phyloP scores from a whole-genome alignment of 2,797 vertebrate genomes.

The Lepus townsendii region DNA sequence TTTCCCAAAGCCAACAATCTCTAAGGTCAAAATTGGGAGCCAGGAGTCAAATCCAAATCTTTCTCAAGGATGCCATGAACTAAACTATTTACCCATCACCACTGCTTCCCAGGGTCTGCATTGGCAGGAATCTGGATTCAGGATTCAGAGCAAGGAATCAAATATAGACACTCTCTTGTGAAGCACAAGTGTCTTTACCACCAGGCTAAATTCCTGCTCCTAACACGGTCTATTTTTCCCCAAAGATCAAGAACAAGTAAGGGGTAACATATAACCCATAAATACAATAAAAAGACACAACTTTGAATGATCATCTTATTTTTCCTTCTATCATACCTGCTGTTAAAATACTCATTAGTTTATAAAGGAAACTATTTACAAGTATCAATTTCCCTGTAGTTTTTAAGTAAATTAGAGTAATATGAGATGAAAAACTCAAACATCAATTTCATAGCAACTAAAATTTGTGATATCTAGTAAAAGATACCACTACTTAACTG shows the following conservation, averaged over 20 bases:
- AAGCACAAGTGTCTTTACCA: too few species aligned
- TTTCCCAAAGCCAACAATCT: too few species aligned
- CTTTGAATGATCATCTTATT: not conserved
- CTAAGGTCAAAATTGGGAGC: too few species aligned
- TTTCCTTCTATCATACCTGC: slow-evolving; percentile 12
- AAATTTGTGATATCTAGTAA: not conserved
- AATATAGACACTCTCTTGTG: too few species aligned
- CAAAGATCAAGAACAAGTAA: not conserved
- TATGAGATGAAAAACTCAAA: not conserved
- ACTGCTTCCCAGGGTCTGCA: too few species aligned
- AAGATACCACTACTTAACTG: not conserved
- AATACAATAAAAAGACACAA: slow-evolving; percentile 48
- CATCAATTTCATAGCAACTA: not conserved
- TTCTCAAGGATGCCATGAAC: too few species aligned
- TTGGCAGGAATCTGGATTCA: too few species aligned
- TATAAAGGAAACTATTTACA: slow-evolving; percentile 1
- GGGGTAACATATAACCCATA: not conserved
- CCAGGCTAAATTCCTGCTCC: too few species aligned
- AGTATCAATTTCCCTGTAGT: not conserved
- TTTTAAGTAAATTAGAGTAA: slow-evolving; percentile 25
- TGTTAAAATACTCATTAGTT: slow-evolving; percentile 29
- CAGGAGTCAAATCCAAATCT: too few species aligned
- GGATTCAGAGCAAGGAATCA: too few species aligned
- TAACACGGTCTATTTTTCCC: slow-evolving; percentile 14
- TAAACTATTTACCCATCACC: too few species aligned